phyloP scores from a whole-genome alignment of 2,888 invertebrate species.

The Drosophila paracracens region DNA sequence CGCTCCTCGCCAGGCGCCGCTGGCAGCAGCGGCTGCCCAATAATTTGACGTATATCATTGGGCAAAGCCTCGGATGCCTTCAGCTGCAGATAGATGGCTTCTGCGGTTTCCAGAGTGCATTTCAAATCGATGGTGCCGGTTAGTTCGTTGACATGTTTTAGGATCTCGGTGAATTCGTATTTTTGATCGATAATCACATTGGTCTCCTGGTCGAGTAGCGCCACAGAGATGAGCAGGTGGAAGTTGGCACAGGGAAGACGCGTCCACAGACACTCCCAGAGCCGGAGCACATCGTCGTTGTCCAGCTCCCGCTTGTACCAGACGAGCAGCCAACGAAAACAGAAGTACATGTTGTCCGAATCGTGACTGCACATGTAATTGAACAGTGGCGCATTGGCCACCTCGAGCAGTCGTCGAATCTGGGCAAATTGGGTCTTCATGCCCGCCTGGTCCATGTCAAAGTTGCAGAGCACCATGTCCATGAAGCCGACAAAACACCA shows the following conservation, averaged over 20 bases:
- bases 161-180: constrained; percentile 97
- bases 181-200: constrained; percentile 94
- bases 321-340: constrained; percentile 98
- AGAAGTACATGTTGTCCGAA: constrained; percentile 98
- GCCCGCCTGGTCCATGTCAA: constrained; percentile 98
- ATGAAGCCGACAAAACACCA: constrained; percentile 99
- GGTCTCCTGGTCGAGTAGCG: constrained; percentile 96
- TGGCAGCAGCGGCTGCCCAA: constrained; percentile 87
- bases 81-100: constrained; percentile 96
- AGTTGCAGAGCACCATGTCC: constrained; percentile 96
- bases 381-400: constrained; percentile 93
- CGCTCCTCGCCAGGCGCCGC: constrained; percentile 42
- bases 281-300: constrained; percentile 92
- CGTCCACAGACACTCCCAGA: constrained; percentile 99
- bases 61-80: constrained; percentile 89
- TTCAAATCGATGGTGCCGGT: constrained; percentile 94
- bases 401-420: constrained; percentile 91
- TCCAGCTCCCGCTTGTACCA: constrained; percentile 98
- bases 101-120: constrained; percentile 93
- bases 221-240: constrained; percentile 96
- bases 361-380: constrained; percentile 89
- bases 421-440: constrained; percentile 97
- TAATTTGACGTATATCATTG: constrained; percentile 89
- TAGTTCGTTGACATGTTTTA: constrained; percentile 98
- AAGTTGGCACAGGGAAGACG: constrained; percentile 97